Conservation (phyloP, 2,797 vertebrate species). For the Eurystomus glaucurus region DNA sequence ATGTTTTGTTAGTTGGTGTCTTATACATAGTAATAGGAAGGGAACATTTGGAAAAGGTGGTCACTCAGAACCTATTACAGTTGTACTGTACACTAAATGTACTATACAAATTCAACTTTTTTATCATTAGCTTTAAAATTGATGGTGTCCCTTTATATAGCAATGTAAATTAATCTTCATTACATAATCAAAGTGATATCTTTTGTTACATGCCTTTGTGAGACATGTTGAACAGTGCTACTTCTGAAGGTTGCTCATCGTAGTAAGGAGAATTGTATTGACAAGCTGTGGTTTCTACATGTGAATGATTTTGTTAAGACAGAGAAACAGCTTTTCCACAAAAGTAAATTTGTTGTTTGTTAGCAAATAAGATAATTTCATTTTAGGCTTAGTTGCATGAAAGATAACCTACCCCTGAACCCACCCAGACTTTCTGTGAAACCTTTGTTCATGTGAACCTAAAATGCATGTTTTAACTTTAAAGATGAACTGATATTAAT, state of each 20-base stretch:
- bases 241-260: not conserved
- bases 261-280: not conserved
- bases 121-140: constrained; percentile 19
- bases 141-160: constrained; percentile 55
- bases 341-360: not conserved
- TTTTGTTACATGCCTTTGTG: not conserved
- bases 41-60: not conserved
- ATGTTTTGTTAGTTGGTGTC: not conserved
- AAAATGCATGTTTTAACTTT: not conserved
- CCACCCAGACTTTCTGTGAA: not conserved
- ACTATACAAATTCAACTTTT: not conserved
- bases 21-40: not conserved
- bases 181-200: not conserved
- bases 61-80: not conserved
- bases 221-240: not conserved
- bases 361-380: not conserved
- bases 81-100: not conserved
- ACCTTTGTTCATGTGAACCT: not conserved
- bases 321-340: not conserved
- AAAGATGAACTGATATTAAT: not conserved
- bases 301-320: not conserved
- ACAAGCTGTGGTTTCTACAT: not conserved
- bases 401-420: not conserved
- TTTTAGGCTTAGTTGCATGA: not conserved
- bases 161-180: not conserved